Percentiles rank a stretch among this genome's conserved stretches.
These are phyloP conservation scores for Chelon auratus DNA, from an alignment of 2,797 vertebrate genomes.

Conservation along the genomic window DNA sequence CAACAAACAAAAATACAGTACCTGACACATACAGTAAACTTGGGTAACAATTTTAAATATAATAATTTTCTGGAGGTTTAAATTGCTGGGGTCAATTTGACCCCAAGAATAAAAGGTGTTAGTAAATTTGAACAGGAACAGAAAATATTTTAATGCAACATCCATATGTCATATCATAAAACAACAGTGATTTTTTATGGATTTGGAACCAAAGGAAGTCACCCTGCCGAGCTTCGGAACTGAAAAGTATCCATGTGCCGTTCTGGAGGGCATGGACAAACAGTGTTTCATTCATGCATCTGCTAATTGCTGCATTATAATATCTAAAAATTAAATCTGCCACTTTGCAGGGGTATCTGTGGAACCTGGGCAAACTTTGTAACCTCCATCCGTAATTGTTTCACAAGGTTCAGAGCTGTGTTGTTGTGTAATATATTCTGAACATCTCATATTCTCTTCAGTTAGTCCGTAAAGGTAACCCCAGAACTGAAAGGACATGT, in stretches of 20 bases:
- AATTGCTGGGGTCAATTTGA: too few species aligned
- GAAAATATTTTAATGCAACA: too few species aligned
- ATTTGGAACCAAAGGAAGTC: too few species aligned
- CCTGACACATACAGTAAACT: too few species aligned
- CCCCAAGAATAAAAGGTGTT: too few species aligned
- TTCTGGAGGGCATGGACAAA: neutral
- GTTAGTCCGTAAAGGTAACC: constrained; percentile 26
- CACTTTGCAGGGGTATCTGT: neutral
- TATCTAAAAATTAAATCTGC: neutral
- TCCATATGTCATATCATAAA: too few species aligned
- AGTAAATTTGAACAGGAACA: too few species aligned
- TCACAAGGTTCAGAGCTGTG: neutral
- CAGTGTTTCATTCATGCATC: neutral
- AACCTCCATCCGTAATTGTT: neutral
- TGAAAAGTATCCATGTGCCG: neutral
- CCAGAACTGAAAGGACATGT: constrained; percentile 17
- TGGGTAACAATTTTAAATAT: too few species aligned
- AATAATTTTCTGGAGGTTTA: too few species aligned
- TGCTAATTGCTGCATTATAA: neutral
- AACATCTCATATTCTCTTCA: constrained; percentile 22
- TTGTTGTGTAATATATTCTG: constrained; percentile 14
- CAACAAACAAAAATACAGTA: too few species aligned
- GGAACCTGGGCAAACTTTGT: neutral
- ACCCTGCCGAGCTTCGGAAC: too few species aligned
- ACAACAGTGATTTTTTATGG: too few species aligned